Evolutionary conservation across 2,797 vertebrate species (phyloP).

Genomic region (Chelidonichthys spinosus): DNA sequence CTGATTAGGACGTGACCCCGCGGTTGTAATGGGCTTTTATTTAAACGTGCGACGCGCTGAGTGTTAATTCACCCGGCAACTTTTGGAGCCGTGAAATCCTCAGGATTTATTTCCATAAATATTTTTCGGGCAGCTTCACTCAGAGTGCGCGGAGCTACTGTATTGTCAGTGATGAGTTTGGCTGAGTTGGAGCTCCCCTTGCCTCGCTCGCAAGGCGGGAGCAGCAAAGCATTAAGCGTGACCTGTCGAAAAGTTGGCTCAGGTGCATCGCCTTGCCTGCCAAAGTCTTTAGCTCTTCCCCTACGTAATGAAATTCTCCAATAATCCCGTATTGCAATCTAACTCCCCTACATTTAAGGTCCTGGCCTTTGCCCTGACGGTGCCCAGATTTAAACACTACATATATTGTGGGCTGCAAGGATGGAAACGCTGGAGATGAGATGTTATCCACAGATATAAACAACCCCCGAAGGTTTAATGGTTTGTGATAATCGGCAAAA

Average conservation of each 20-base stretch:
- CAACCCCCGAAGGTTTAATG: neutral
- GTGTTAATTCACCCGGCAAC: neutral
- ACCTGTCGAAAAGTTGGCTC: constrained; percentile 63
- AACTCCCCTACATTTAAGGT: constrained; percentile 57
- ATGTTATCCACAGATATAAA: constrained; percentile 24
- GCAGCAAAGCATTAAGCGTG: constrained; percentile 43
- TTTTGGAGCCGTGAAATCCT: neutral
- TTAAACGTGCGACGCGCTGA: neutral
- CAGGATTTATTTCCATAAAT: neutral
- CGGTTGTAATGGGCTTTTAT: no score
- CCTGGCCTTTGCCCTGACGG: constrained; percentile 27
- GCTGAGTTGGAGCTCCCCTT: constrained; percentile 17
- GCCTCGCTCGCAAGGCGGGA: constrained; percentile 21
- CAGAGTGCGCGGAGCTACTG: neutral
- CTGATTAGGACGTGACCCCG: neutral
- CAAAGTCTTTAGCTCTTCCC: constrained; percentile 65
- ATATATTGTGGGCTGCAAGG: constrained; percentile 28
- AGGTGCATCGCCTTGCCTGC: constrained; percentile 34
- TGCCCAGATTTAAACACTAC: constrained; percentile 41
- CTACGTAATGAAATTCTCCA: constrained; percentile 59
- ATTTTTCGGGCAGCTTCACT: constrained; percentile 2
- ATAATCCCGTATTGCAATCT: constrained; percentile 63
- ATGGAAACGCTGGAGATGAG: constrained; percentile 31
- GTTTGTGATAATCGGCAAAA: constrained; percentile 23
- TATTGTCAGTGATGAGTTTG: constrained; percentile 27